Percentiles rank a stretch among this genome's conserved stretches.
Conservation (phyloP, 2,888 invertebrate species). For the Sialis lutaria region DNA sequence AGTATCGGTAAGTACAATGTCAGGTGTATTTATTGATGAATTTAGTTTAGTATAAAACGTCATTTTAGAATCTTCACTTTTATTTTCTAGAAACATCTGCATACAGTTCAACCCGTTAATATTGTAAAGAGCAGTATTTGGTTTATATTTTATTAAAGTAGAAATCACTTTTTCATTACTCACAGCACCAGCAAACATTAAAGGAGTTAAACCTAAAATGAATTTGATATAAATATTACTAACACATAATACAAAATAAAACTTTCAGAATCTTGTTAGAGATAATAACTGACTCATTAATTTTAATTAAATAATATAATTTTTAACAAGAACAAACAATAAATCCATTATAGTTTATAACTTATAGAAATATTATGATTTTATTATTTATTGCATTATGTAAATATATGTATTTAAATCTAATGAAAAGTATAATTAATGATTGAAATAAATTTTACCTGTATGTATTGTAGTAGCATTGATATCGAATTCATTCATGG, state of each 20-base stretch:
- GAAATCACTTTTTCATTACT: constrained; percentile 14
- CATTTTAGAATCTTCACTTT: no score
- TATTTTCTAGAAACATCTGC: not conserved
- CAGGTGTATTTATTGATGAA: no score
- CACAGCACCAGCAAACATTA: constrained; percentile 21
- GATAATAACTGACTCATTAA: no score
- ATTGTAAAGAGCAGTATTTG: constrained; percentile 13
- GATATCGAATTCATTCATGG: constrained; percentile 17
- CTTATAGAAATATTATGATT: no score
- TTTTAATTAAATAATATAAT: no score
- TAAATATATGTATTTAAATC: no score
- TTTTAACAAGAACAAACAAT: no score
- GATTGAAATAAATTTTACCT: constrained; percentile 13
- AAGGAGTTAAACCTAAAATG: constrained; percentile 18
- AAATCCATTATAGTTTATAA: no score
- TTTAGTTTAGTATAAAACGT: no score
- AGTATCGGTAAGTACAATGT: not conserved
- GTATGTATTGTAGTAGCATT: constrained; percentile 14
- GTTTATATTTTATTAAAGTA: constrained; percentile 14
- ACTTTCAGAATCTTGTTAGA: no score
- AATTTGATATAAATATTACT: constrained; percentile 2
- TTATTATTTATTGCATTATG: no score
- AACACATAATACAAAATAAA: not conserved
- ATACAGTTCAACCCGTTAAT: constrained; percentile 13
- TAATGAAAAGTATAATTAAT: constrained; percentile 1